These are phyloP conservation scores for Propithecus deckenii DNA, from an alignment of 2,797 vertebrate species.

Conservation along the genomic window DNA sequence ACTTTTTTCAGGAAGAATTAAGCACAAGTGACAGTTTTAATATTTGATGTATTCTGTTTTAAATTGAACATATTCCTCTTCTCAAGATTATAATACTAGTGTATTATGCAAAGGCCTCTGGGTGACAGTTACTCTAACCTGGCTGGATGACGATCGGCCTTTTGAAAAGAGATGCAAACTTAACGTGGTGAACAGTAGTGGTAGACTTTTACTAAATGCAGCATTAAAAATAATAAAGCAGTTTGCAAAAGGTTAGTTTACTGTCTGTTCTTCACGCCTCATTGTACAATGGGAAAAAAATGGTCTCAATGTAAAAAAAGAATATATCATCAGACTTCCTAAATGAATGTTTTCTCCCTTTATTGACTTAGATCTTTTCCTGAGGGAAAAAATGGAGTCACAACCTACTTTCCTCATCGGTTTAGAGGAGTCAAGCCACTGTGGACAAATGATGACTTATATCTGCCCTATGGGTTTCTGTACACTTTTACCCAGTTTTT, in stretches of 20 bases:
- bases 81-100: not conserved
- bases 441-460: not conserved
- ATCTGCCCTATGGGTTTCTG: not conserved
- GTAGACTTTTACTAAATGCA: not conserved
- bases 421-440: not conserved
- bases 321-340: not conserved
- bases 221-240: not conserved
- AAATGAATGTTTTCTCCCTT: not conserved
- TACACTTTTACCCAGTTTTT: not conserved
- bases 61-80: not conserved
- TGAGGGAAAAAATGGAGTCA: not conserved
- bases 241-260: slow-evolving; percentile 19
- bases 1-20: not conserved
- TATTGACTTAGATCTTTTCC: not conserved
- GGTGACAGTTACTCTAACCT: not conserved
- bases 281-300: not conserved
- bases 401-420: not conserved
- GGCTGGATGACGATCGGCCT: not conserved
- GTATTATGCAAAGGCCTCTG: not conserved
- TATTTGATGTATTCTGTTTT: not conserved
- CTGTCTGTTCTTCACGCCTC: not conserved
- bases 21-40: not conserved
- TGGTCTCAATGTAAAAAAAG: not conserved
- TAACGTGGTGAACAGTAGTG: not conserved
- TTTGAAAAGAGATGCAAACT: slow-evolving; percentile 32